Percentiles rank a stretch among this genome's conserved stretches.
Evolutionary conservation across 1,140 invertebrate species (phyloP).

Genomic region (Lepidurus packardi): DNA sequence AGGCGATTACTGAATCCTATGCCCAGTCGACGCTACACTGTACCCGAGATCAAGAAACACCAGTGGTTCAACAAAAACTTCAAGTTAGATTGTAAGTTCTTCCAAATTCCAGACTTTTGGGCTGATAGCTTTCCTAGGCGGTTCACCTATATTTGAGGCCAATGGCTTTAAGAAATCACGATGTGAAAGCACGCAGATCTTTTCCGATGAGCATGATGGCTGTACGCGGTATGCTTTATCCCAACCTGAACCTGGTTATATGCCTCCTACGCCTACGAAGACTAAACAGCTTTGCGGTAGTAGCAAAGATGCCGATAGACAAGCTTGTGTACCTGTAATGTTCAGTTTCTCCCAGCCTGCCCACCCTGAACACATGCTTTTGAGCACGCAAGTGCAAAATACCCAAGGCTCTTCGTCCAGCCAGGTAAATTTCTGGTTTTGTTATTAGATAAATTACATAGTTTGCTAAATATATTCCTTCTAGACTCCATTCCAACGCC

Average conservation of each 20-base stretch:
- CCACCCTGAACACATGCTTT: slow-evolving; percentile 71
- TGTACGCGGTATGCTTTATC: slow-evolving; percentile 44
- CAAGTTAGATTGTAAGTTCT: slow-evolving; percentile 39
- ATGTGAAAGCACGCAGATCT: background rate
- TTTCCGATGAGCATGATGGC: slow-evolving; percentile 40
- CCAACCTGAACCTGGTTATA: slow-evolving; percentile 43
- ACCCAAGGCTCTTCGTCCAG: slow-evolving; percentile 51
- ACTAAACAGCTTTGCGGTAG: slow-evolving; percentile 22
- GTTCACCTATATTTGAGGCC: background rate
- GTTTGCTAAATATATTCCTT: slow-evolving; percentile 39
- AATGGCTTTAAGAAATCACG: background rate
- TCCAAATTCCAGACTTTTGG: background rate
- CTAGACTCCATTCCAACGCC: slow-evolving; percentile 64
- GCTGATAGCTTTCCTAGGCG: background rate
- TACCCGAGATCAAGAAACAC: slow-evolving; percentile 66
- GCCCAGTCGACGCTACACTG: slow-evolving; percentile 56
- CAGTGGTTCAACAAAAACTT: slow-evolving; percentile 67
- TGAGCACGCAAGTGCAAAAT: slow-evolving; percentile 65
- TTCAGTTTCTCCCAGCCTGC: slow-evolving; percentile 83
- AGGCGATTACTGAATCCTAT: slow-evolving; percentile 63
- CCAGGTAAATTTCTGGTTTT: slow-evolving; percentile 42
- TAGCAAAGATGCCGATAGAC: slow-evolving; percentile 13
- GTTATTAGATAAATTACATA: background rate
- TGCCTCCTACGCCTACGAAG: slow-evolving; percentile 32
- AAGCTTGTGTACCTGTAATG: slow-evolving; percentile 31